Base-by-base conservation (phyloP, 2,888 invertebrate species). In the Bombylius discolor region DNA sequence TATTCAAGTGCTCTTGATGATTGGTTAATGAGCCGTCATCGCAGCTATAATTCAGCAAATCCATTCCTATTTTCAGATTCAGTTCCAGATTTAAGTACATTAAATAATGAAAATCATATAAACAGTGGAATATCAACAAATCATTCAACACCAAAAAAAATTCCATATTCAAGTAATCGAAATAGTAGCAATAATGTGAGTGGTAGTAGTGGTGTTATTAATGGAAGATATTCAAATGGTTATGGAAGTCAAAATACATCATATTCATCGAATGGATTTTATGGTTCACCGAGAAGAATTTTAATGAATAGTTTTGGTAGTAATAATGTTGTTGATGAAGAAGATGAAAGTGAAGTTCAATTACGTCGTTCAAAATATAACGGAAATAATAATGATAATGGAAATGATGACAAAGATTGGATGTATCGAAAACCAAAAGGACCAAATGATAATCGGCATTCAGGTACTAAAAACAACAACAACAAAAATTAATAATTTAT, bases 1-100 rank as follows among this genome's bases (percentile, higher is more conserved):
- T 72, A 78, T 63, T 78, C 78, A 46, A 78, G 73, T 60, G 75
- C 75, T n/a, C 64, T 79, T 60, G 79, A 79, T 51, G 78, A 79
- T 60, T 79, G 79, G 79, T 66, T 78, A 50, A 72, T 77, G 68
- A 75, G 76, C 60, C 70, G 75, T 64, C 72, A 75, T 58, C 74
- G 75, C 69, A 70, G 75, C 60, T 46, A 53, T 11, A 69, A 64
- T 36, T 68, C 72, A 47, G 65, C 65, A 36, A 73, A 72, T 67
- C 71, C 72, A 56, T 73, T 73, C 62, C 62, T 72, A 48, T 71
- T 73, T 60, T 72, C 72, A 47, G 73, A 73, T 51, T 73, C 73
- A 0, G 74, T 74, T 47, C 74, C 73, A 13, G 73, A 73, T 64
- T 63, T 73, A 61, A 74, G 71, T 57, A 68, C 68, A 5, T 56